Evolutionary conservation across 2,113 vertebrate genomes (phyloP), one percentile per base, ranked within the genome.

Genomic region (Scomber japonicus): DNA sequence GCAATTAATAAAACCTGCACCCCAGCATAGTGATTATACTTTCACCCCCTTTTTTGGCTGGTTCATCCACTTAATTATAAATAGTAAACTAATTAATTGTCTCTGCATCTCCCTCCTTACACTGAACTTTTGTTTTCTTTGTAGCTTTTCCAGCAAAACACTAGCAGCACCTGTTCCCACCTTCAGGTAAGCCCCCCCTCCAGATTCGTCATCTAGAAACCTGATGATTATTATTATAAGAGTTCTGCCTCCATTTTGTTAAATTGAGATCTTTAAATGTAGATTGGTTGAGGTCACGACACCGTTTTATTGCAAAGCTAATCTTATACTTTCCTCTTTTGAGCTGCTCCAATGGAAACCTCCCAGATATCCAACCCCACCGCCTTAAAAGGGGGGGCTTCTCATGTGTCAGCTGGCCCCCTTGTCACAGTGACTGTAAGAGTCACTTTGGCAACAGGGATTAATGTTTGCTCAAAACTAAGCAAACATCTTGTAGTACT

Each of bases 311-410:
- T 80, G 3, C 80, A 73, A 74, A 81, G 82, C 83, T 94, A 90
- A 92, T 81, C 83, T 91, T 92, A 91, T n/a, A 86, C 91, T 87
- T 91, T 92, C 86, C 90, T 85, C 91, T 89, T 88, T 88, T 85
- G 88, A 93, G 76, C 63, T 66, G 63, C 86, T 74, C 78, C 78
- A 64, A 13, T 78, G 78, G 86, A 87, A 81, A 54, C 88, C 57
- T 78, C 88, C 80, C 82, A 81, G 81, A 85, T 84, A 75, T 80
- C 71, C 64, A 68, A 85, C 57, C 76, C 77, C 75, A 87, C 48
- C 75, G 60, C 89, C 90, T 86, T 93, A 93, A 93, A 94, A 87
- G 87, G 90, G 75, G 75, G 85, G 81, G 31, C 69, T 11, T 84
- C 81, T 94, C 85, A 75, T 72, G 66, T 94, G 74, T 92, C 93